Base-by-base conservation (phyloP, 2,113 vertebrate genomes). In the Microtus montanus region DNA sequence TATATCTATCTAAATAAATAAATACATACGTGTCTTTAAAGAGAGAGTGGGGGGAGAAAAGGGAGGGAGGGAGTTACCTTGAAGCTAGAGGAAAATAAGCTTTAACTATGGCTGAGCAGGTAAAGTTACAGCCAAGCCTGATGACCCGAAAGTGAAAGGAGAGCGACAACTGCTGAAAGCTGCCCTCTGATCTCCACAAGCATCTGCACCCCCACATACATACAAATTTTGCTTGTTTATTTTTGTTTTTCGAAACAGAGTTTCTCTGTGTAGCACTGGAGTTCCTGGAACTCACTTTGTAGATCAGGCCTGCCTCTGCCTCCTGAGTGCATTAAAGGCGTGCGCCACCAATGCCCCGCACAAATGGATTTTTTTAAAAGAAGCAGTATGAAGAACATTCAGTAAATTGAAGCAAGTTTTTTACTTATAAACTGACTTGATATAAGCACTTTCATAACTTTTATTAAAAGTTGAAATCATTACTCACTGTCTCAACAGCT, bases 401-500 rank as follows among this genome's bases (percentile, higher is more conserved):
- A 84, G 84, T 71, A 86, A 95, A 93, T 70, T 87, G 79, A 87
- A 63, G n/a, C 79, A 71, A 86, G 64, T 87, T 77, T 94, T 89
- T 30, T 47, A 86, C 20, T 74, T 93, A 15, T n/a, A 93, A 92
- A 77, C 12, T 84, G 17, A 83, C 17, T 90, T 54, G 85, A 74
- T 38, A 61, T 49, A 94, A 88, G 35, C 4, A 94, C 63, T 78
- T 70, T 91, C 38, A 54, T 71, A 89, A 14, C 41, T 88, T 92
- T 58, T 20, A 58, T 91, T 95, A 80, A 91, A 80, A 35, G 30
- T 86, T 49, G 54, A 82, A 94, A 85, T 24, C 7, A 78, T 95
- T 98, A 99, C 99, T 99, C 98, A 99, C 99, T 99, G 99, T 99
- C 99, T 98, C 97, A 99, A 99, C 61, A 99, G 99, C 90, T 99